Base-by-base conservation (phyloP, 2,113 vertebrate species). In the Lichenostomus cassidix region DNA sequence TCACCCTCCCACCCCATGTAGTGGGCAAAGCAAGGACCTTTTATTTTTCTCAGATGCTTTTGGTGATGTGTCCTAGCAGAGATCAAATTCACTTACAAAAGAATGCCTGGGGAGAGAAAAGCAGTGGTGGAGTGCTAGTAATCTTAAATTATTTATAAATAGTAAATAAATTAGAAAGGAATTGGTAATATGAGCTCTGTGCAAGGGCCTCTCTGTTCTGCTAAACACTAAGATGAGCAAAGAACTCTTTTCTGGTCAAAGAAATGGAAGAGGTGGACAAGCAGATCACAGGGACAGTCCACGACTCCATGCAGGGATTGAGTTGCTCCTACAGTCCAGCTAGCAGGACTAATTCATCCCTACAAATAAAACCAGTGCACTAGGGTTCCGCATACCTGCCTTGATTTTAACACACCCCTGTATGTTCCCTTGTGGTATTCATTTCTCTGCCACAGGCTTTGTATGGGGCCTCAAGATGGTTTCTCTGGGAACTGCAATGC, bases 131-230 rank as follows among this genome's bases (percentile, higher is more conserved):
- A 91, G 80, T 90, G 76, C 82, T 90, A 83, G 67, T 68, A 96
- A 90, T 93, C 63, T 80, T 97, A 39, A 94, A 95, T 96, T 95
- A 94, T 97, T 93, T 91, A 97, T 90, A 84, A 96, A 85, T 35
- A 75, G 80, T 90, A 91, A 97, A 97, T 94, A 96, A 95, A 95
- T 96, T 80, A 92, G 94, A 77, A 88, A 91, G 82, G 35, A 80
- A 87, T 81, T 71, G 76, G 90, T 89, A 96, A 96, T 67, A 67
- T 49, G 91, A 96, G 56, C 65, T 74, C 29, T 90, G 24, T 55
- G n/a, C 44, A 56, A 89, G 49, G 64, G 29, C 41, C 50, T 67
- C 70, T 84, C 52, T 90, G 15, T 88, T 89, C 58, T 94, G 46
- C 67, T 81, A 7, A 70, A 35, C 21, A 41, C 55, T 49, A n/a